A percentile compares a stretch with the other conserved stretches of the same genome.
These are phyloP conservation scores for Anisognathus igniventris DNA, from an alignment of 2,797 vertebrate species.

Conservation along the genomic window DNA sequence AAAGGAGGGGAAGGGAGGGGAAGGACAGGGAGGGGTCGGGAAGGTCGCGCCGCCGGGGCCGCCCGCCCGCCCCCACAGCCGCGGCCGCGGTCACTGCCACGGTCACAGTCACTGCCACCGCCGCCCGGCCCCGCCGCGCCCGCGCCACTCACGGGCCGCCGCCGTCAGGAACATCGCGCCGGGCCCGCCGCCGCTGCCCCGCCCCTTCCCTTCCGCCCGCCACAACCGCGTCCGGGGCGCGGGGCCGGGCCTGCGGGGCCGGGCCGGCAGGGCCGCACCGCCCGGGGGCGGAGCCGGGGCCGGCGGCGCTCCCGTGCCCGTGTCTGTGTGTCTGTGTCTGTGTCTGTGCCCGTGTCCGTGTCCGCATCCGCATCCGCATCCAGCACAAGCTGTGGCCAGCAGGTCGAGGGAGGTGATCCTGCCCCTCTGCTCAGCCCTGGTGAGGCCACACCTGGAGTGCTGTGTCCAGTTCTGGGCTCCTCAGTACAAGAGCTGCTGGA, in stretches of 20 bases:
- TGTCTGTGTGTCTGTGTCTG: too few relatives aligned
- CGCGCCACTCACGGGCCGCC: not conserved
- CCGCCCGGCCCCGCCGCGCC: not conserved
- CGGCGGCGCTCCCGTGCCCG: fast-evolving
- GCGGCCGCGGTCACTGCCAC: too few relatives aligned
- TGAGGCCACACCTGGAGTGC: not conserved
- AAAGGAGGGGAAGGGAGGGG: not conserved
- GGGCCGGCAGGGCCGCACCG: not conserved
- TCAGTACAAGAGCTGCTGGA: fast-evolving
- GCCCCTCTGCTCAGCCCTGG: not conserved
- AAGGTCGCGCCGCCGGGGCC: not conserved
- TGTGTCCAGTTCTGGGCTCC: not conserved
- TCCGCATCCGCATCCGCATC: too few relatives aligned
- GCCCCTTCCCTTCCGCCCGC: not conserved
- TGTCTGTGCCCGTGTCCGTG: too few relatives aligned
- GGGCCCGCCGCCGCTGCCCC: not conserved
- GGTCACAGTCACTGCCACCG: too few relatives aligned
- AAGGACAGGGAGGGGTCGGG: not conserved
- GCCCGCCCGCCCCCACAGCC: not conserved
- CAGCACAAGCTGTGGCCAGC: not conserved
- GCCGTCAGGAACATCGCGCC: not conserved
- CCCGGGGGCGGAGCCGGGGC: not conserved
- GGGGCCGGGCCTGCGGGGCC: not conserved
- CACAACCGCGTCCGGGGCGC: not conserved
- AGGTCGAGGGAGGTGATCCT: not conserved